Base-by-base conservation (phyloP, 2,888 invertebrate species). In the Atethmia centrago region DNA sequence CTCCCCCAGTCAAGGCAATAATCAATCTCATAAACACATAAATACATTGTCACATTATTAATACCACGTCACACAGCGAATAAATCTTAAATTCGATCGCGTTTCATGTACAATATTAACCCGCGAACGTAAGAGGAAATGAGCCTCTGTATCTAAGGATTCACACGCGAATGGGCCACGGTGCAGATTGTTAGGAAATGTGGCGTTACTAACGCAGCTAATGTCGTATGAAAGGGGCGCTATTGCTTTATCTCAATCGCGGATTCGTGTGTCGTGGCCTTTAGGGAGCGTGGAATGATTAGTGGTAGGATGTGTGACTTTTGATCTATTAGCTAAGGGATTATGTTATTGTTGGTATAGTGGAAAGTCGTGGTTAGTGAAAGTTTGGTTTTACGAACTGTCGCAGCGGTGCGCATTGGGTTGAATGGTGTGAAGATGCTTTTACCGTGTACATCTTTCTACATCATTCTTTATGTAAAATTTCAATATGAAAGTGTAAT, bases 111-210 rank as follows among this genome's bases (percentile, higher is more conserved):
- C 87, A 86, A 84, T 86, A 87, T 87, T 88, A 93, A 93, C 91
- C 90, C 91, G 90, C 86, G 90, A 89, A 87, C 75, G 82, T 82
- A 86, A 85, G 89, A 93, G 95, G 95, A 95, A 95, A 96, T 95
- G 95, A 95, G 94, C 92, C 92, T 87, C 95, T 95, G 95, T 96
- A 96, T 96, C 96, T 96, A 93, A 96, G 96, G 96, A 96, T 96
- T 96, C 95, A 96, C 96, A 96, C 95, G 93, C 95, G 93, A 94
- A 86, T 93, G 95, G 91, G 89, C 92, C 87, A 88, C 88, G 85
- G 92, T 92, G 92, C 96, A 96, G 96, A 96, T 96, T 96, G 96
- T 95, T 92, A 92, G 93, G 95, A 95, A 95, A 96, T 95, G 96
- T 95, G 95, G 93, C 94, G 95, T 95, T 91, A 95, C 95, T 96